Conservation (phyloP, 2,113 vertebrate genomes). For the Labeo rohita region DNA sequence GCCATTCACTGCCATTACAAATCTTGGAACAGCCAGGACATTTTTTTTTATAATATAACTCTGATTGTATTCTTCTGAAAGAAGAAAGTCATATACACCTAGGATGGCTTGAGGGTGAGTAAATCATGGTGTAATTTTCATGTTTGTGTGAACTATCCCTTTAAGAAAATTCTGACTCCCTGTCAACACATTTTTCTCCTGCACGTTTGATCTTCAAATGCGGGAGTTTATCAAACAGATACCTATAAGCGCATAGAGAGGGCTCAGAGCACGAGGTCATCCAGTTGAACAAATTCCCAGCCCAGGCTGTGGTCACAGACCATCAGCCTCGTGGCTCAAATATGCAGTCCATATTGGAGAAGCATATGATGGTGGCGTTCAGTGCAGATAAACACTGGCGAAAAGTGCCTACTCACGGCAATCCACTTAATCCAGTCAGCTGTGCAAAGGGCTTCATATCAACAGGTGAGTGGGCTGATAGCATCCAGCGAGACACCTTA, state of each 20-base stretch:
- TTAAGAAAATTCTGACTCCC: neutral
- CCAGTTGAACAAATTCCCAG: slow-evolving; percentile 13
- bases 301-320: neutral
- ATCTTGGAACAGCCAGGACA: too few relatives aligned
- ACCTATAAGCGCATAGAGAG: neutral
- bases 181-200: neutral
- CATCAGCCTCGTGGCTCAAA: slow-evolving; percentile 46
- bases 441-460: slow-evolving; percentile 62
- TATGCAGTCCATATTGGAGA: slow-evolving; percentile 48
- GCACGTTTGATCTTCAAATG: neutral
- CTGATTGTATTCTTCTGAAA: too few relatives aligned
- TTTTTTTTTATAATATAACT: too few relatives aligned
- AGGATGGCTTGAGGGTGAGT: neutral
- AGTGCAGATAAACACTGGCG: slow-evolving; percentile 55
- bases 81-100: too few relatives aligned
- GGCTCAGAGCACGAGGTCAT: neutral
- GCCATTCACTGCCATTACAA: too few relatives aligned
- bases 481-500: slow-evolving; percentile 58
- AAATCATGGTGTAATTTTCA: neutral
- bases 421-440: slow-evolving; percentile 67
- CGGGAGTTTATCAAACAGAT: slow-evolving; percentile 3
- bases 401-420: slow-evolving; percentile 58
- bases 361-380: slow-evolving; percentile 49
- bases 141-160: neutral
- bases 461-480: slow-evolving; percentile 60